Percentiles rank a stretch among this genome's conserved stretches.
phyloP scores from a whole-genome alignment of 2,888 invertebrate species.

The Oithona nana region DNA sequence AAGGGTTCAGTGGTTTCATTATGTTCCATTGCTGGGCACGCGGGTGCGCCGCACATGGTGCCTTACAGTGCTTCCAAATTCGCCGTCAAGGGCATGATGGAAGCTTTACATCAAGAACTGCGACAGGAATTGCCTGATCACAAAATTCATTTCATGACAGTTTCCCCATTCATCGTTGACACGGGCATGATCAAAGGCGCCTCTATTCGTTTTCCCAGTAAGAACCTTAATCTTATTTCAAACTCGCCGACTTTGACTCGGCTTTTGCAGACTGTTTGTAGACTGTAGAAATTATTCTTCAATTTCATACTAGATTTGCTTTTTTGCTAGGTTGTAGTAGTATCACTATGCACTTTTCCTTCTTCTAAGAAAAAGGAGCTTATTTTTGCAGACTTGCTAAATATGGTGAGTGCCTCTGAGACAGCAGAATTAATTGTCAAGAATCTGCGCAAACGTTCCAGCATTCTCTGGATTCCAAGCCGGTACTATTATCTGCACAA shows the following conservation, averaged over 20 bases:
- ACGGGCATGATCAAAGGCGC: slow-evolving; percentile 11
- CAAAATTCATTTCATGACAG: slow-evolving; percentile 12
- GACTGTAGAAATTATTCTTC: too few species aligned
- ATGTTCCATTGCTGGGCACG: slow-evolving; percentile 6
- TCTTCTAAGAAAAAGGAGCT: too few species aligned
- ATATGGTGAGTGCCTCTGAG: background rate
- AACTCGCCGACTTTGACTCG: too few species aligned
- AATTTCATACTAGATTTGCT: background rate
- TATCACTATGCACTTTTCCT: background rate
- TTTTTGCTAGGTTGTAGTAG: background rate
- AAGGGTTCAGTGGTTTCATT: background rate
- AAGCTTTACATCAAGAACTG: slow-evolving; percentile 6
- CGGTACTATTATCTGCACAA: slow-evolving; percentile 2
- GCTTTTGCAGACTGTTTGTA: too few species aligned
- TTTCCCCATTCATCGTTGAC: slow-evolving; percentile 9
- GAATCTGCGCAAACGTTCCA: background rate
- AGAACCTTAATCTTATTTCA: background rate
- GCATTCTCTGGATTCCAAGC: slow-evolving; percentile 9
- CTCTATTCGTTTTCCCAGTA: slow-evolving; percentile 9
- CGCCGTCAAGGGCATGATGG: slow-evolving; percentile 12
- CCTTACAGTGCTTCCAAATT: slow-evolving; percentile 11
- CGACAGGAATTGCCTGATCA: slow-evolving; percentile 1
- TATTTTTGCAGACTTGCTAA: background rate
- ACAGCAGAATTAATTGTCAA: slow-evolving; percentile 2
- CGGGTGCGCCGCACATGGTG: slow-evolving; percentile 11